Conservation (phyloP, 2,113 vertebrate genomes). For the Elanoides forficatus region DNA sequence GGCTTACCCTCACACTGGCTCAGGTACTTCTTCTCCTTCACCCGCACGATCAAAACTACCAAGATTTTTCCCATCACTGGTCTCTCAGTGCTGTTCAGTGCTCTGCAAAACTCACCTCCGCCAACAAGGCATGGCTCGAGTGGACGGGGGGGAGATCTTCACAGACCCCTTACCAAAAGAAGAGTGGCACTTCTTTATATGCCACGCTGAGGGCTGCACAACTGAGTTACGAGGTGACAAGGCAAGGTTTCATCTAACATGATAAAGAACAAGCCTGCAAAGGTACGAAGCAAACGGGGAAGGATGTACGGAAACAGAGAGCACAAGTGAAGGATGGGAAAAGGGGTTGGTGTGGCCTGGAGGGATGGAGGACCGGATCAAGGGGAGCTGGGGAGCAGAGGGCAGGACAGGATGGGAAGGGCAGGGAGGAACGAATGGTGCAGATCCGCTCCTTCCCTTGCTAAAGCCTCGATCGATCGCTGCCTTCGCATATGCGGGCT, state of each 20-base stretch:
- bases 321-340: not conserved
- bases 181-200: not conserved
- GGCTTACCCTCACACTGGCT: not conserved
- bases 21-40: not conserved
- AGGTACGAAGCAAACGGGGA: not conserved
- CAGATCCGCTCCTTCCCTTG: not conserved
- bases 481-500: fast-evolving
- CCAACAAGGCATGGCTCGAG: not conserved
- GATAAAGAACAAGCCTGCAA: not conserved
- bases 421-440: not conserved
- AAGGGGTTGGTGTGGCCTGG: not conserved
- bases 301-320: not conserved
- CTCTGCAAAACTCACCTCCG: not conserved
- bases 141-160: not conserved
- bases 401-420: not conserved
- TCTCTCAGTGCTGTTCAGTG: not conserved
- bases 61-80: not conserved
- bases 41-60: fast-evolving
- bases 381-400: not conserved
- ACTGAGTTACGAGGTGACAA: not conserved
- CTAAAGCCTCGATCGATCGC: not conserved
- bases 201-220: not conserved
- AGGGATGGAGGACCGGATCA: not conserved
- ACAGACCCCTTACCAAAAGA: not conserved
- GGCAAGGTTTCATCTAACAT: not conserved